Evolutionary conservation across 2,113 vertebrate species (phyloP), one percentile per base, ranked within the genome.

Genomic region (Brachyhypopomus gauderio): DNA sequence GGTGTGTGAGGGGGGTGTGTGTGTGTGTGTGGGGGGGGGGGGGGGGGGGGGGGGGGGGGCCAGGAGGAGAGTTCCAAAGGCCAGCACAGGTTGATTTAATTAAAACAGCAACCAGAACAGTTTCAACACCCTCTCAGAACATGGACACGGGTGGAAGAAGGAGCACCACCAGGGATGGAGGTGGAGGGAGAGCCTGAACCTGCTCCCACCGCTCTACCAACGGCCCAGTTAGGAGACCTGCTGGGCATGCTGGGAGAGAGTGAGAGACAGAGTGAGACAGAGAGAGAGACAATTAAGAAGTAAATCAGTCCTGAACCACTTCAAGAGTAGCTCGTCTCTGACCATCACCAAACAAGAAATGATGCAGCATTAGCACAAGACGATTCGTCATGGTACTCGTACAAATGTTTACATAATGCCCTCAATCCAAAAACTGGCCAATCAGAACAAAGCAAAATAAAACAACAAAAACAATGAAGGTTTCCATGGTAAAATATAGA

Each of bases 41-140:
- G 45, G 14, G 45, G 59, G 11, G 8, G 30, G 14, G 36, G 34
- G 25, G 20, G 67, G 67, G 45, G 14, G 45, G 30, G 14, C 25
- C n/a, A n/a, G 23, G 75, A 27, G 23, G 58, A 78, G 82, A 63
- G 74, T 85, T 86, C 82, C 77, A 72, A 5, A 56, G 70, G 64
- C 59, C 59, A 70, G 64, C n/a, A 45, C 60, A 67, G 77, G 76
- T 82, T 73, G 69, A 64, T 58, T 67, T 79, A 38, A 70, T 82
- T 88, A 83, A 89, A 90, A 87, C 23, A 83, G 60, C 52, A 34
- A 70, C 36, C 14, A n/a, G 58, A 79, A 38, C 34, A 67, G 70
- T 67, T 88, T 83, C 70, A 82, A 78, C 81, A 88, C 75, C 83
- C 55, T 66, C 74, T 83, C 80, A 72, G 88, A 82, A 86, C 86